Base-by-base conservation (phyloP, 2,113 vertebrate genomes). In the Thryonomys swinderianus region DNA sequence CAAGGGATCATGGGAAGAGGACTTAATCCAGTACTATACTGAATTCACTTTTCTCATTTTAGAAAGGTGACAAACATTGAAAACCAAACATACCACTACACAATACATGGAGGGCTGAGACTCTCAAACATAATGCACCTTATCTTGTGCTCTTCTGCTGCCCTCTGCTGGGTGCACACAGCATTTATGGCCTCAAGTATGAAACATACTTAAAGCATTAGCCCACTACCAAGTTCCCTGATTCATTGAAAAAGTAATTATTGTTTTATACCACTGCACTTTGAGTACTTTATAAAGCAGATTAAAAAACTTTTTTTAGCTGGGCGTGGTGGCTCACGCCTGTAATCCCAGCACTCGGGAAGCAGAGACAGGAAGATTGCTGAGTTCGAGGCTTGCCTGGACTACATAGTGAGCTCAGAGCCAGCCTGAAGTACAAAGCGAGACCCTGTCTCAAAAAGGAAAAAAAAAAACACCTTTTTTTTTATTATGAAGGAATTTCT, bases 151-250 rank as follows among this genome's bases (percentile, higher is more conserved):
- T 89, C 13, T 48, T 96, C 88, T 17, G 90, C 91, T 88, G 96
- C 94, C 97, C 97, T 92, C 97, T 97, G 78, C 88, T 94, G 97
- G 88, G 64, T 30, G 4, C 5, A 12, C 5, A 27, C 42, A 79
- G 48, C 53, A 61, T 66, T 23, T 90, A 21, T 53, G 16, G n/a
- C 12, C 34, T 66, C 48, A 79, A 93, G 17, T 20, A 53, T 53
- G 20, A 82, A 90, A 85, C 12, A 84, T 18, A 30, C 25, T 73
- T 51, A 51, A 42, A 42, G 12, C 18, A 64, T 53, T 34, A 80
- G 30, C 18, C 32, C 42, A 83, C n/a, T 85, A 66, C 51, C 27
- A 90, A 90, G 80, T 18, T 45, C n/a, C 61, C 27, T 45, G 42
- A 76, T 42, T 69, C 59, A 85, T 0, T 79, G 48, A 90, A 45